Conservation (phyloP, 2,797 vertebrate genomes). For the Microtus obscurus region DNA sequence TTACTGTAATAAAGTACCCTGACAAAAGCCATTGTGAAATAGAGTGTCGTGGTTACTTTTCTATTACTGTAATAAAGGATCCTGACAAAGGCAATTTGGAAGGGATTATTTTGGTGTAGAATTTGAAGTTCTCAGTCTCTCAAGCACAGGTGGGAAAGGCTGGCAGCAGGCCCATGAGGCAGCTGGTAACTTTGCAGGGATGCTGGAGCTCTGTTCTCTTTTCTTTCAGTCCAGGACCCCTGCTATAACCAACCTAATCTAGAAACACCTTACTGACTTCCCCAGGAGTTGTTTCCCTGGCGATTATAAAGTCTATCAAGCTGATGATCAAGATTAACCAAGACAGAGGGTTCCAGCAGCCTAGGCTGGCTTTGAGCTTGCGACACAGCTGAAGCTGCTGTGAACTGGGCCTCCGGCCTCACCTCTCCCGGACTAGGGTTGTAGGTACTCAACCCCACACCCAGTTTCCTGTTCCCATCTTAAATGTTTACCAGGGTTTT, state of each 20-base stretch:
- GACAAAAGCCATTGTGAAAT: background rate
- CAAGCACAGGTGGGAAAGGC: background rate
- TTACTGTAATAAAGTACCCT: too few species aligned
- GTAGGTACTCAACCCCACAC: background rate
- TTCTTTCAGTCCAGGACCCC: background rate
- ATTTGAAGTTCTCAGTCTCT: background rate
- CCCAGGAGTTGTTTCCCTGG: background rate
- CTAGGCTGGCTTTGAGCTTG: background rate
- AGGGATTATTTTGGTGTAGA: background rate
- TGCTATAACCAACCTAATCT: background rate
- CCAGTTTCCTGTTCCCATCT: slow-evolving; percentile 6
- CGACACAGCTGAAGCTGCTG: background rate
- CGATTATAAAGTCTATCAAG: background rate
- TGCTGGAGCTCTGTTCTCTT: too few species aligned
- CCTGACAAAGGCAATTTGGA: background rate
- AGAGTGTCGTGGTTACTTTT: too few species aligned
- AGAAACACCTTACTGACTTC: background rate
- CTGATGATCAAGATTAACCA: background rate
- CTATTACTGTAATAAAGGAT: background rate
- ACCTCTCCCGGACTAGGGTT: too few species aligned
- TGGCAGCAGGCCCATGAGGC: background rate
- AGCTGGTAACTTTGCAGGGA: background rate
- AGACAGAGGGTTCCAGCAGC: background rate
- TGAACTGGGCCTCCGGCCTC: background rate
- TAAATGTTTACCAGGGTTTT: slow-evolving; percentile 22